Conservation (phyloP, 2,113 vertebrate genomes). For the Aptenodytes patagonicus region DNA sequence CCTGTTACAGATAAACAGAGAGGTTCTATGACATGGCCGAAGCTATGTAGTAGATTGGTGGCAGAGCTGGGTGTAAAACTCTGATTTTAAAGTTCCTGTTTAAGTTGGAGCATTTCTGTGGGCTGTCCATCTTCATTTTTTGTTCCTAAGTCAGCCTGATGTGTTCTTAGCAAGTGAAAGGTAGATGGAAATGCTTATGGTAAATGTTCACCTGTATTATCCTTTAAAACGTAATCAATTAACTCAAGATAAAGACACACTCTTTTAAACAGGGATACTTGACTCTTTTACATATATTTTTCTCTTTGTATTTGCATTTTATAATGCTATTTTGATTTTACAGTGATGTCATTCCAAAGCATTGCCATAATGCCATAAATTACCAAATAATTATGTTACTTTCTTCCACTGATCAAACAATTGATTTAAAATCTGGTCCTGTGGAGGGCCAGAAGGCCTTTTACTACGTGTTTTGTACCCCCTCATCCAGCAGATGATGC, state of each 20-base stretch:
- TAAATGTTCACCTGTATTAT: background rate
- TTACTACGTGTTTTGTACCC: background rate
- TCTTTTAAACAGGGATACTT: background rate
- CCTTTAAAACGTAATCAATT: background rate
- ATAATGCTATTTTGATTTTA: constrained; percentile 22
- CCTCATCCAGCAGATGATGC: background rate
- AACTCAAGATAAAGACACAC: background rate
- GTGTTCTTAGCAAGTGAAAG: background rate
- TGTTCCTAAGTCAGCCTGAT: background rate
- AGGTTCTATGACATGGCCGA: background rate
- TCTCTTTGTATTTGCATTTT: background rate
- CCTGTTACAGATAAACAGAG: background rate
- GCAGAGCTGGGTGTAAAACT: background rate
- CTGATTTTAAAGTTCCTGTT: background rate
- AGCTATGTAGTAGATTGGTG: background rate
- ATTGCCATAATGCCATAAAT: background rate
- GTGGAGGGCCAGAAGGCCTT: background rate
- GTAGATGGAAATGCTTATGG: background rate
- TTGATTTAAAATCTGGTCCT: background rate
- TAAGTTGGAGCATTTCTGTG: background rate
- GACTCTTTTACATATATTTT: background rate
- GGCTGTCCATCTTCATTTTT: background rate
- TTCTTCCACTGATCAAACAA: background rate
- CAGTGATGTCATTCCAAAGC: constrained; percentile 7
- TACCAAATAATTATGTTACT: background rate